phyloP scores from a whole-genome alignment of 2,113 vertebrate species.

The Oncorhynchus mykiss region DNA sequence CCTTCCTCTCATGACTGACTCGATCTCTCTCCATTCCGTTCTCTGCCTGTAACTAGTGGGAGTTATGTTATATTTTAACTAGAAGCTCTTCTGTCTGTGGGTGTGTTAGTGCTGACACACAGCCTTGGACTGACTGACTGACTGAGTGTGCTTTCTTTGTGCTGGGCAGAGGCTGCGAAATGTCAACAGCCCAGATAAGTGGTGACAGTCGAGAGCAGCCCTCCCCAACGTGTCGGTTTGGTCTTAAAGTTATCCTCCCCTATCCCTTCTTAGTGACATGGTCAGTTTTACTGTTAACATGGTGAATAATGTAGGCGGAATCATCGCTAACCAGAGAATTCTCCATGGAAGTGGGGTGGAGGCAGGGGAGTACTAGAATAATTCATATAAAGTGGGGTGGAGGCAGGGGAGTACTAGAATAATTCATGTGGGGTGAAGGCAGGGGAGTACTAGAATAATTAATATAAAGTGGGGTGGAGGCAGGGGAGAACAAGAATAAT shows the following conservation, averaged over 20 bases:
- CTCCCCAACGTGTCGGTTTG: background rate
- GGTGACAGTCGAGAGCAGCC: conserved; percentile 30
- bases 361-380: too few relatives aligned
- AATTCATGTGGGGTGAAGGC: background rate
- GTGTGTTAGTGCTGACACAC: conserved; percentile 24
- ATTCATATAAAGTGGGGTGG: too few relatives aligned
- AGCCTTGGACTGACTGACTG: conserved; percentile 30
- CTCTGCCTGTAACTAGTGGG: background rate
- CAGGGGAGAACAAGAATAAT: too few relatives aligned
- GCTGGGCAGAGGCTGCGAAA: conserved; percentile 49
- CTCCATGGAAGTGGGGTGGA: too few relatives aligned
- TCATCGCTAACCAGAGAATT: background rate
- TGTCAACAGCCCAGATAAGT: conserved; percentile 61
- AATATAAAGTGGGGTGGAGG: too few relatives aligned
- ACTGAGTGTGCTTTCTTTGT: conserved; percentile 46
- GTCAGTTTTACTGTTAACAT: background rate
- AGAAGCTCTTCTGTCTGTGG: conserved; percentile 12
- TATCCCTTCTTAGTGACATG: background rate
- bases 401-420: too few relatives aligned
- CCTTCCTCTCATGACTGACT: background rate
- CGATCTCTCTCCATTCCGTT: background rate
- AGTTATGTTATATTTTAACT: background rate
- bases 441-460: too few relatives aligned
- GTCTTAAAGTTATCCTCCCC: background rate
- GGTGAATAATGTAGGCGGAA: background rate